phyloP scores from a whole-genome alignment of 2,113 vertebrate species.

The Tragelaphus strepsiceros region DNA sequence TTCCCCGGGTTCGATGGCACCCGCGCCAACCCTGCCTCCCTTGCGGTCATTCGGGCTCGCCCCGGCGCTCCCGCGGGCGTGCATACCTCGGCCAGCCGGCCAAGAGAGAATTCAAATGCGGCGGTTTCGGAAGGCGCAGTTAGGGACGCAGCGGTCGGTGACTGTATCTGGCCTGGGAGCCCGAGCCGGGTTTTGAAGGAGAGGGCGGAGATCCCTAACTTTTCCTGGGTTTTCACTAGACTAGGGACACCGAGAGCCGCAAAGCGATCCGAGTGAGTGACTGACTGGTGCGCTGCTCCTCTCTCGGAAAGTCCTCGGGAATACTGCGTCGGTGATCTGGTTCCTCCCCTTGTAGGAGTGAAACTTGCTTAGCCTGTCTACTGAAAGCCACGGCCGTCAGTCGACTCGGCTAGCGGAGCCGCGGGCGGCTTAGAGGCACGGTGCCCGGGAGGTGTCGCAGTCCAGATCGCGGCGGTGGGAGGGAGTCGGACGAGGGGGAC shows the following conservation, averaged over 20 bases:
- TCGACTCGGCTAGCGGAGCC: background rate
- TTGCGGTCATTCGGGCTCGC: background rate
- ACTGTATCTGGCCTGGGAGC: background rate
- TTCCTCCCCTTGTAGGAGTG: background rate
- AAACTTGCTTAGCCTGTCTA: background rate
- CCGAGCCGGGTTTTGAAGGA: background rate
- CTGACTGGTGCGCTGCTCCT: background rate
- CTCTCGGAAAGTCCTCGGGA: slow-evolving; percentile 11
- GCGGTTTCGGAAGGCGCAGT: background rate
- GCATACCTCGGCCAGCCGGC: background rate
- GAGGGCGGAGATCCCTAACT: background rate
- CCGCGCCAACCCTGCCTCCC: background rate
- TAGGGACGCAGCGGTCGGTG: background rate
- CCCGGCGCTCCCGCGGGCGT: background rate
- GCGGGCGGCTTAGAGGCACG: background rate
- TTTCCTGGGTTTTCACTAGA: background rate
- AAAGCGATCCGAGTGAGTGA: background rate
- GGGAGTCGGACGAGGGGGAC: background rate
- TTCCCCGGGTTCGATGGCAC: background rate
- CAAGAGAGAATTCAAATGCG: background rate
- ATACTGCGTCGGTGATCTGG: background rate
- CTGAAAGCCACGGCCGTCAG: background rate
- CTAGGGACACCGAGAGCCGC: background rate
- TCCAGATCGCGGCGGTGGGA: background rate
- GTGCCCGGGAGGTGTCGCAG: background rate